Percentiles rank a stretch among this genome's conserved stretches.
These are phyloP conservation scores for Muschampia plurimacula DNA, from an alignment of 2,888 invertebrate species.

Conservation along the genomic window DNA sequence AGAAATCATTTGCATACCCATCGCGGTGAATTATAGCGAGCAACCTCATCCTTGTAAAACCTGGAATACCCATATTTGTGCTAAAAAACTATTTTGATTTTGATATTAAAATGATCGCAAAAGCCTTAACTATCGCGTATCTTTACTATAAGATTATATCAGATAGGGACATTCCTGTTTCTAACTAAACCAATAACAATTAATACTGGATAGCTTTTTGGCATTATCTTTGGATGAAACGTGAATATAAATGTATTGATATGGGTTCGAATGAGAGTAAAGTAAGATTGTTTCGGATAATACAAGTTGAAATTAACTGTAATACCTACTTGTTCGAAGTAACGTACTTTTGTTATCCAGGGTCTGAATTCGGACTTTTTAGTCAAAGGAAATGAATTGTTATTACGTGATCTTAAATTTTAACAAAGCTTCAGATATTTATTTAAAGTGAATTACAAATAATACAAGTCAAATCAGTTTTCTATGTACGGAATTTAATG, in stretches of 20 bases:
- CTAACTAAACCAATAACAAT: conserved; percentile 37
- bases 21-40: no score
- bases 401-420: not conserved
- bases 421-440: not conserved
- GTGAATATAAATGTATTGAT: conserved; percentile 36
- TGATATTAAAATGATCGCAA: not conserved
- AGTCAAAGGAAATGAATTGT: conserved; percentile 6
- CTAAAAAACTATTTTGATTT: no score
- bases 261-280: conserved; percentile 25
- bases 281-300: conserved; percentile 25
- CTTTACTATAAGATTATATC: conserved; percentile 4
- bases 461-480: no score
- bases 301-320: conserved; percentile 17
- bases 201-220: conserved; percentile 36
- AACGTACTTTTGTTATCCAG: conserved; percentile 16
- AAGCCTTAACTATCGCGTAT: not conserved
- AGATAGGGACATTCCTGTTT: conserved; percentile 11
- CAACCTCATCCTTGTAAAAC: no score
- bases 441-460: not conserved
- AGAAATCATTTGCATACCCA: no score
- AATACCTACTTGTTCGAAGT: conserved; percentile 7
- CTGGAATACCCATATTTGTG: no score
- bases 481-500: no score
- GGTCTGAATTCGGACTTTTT: conserved; percentile 9
- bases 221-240: conserved; percentile 30